Evolutionary conservation across 2,113 vertebrate genomes (phyloP).

Genomic region (Herpetotheres cachinnans): DNA sequence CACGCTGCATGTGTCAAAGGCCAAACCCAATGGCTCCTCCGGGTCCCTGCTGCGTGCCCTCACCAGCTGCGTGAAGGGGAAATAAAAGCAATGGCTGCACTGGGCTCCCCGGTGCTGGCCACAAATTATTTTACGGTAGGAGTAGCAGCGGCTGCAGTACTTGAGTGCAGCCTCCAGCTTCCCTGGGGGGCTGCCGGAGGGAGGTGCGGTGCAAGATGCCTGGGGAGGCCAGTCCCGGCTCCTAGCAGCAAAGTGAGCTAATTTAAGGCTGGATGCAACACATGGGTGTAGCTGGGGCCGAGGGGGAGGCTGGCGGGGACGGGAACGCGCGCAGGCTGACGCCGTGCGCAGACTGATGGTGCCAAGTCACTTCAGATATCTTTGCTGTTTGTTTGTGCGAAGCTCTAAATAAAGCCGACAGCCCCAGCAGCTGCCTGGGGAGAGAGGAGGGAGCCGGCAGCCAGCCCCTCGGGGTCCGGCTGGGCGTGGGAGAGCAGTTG

Average conservation of each 20-base stretch:
- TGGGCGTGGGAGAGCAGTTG: rapidly evolving
- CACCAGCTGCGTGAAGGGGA: not conserved
- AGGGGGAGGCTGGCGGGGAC: not conserved
- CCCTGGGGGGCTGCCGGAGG: not conserved
- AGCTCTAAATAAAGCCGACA: constrained; percentile 45
- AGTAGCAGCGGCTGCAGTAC: not conserved
- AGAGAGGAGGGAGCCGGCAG: not conserved
- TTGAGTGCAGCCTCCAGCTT: not conserved
- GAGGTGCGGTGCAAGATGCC: not conserved
- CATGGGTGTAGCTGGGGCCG: constrained; percentile 1
- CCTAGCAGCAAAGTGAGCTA: not conserved
- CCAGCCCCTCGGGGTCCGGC: rapidly evolving
- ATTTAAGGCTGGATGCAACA: constrained; percentile 4
- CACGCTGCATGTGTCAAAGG: not conserved
- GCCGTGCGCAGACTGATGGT: not conserved
- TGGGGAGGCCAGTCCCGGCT: not conserved
- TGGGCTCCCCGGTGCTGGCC: not conserved
- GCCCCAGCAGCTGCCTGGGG: constrained; percentile 3
- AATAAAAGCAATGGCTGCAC: not conserved
- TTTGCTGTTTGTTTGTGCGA: constrained; percentile 34
- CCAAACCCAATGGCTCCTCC: not conserved
- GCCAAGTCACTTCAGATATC: constrained; percentile 46
- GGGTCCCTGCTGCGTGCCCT: not conserved
- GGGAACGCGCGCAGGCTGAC: not conserved
- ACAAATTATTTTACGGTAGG: not conserved